Evolutionary conservation across 2,797 vertebrate genomes (phyloP), one percentile per base, ranked within the genome.

Genomic region (Arctocebus calabarensis): DNA sequence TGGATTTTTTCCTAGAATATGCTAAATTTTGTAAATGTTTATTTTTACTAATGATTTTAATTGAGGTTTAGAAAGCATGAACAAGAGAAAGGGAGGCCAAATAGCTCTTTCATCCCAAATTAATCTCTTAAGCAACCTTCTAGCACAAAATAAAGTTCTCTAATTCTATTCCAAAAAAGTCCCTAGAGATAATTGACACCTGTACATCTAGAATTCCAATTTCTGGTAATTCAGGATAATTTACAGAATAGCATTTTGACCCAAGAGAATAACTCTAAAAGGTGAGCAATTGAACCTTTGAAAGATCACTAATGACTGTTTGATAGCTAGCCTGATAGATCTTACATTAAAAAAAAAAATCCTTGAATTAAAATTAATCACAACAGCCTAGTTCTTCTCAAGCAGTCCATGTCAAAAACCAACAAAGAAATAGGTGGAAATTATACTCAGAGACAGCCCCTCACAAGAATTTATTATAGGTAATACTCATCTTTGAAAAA

Each of bases 191-290:
- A 32, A 19, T 55, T 83, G 74, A 93, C 34, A 90, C 13, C 29
- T 19, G 1, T 62, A 74, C 29, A 25, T 55, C 37, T 87, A 85
- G 34, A 86, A 64, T 81, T 2, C 16, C 48, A 19, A 20, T 71
- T 88, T 34, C 86, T 71, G 13, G n/a, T 75, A 77, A 95, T 40
- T 81, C 43, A 92, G 22, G 37, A 66, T 64, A 84, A 90, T 45
- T 94, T 95, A 84, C 5, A 88, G 22, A 87, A 57, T 79, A 81
- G 48, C 23, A 83, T 55, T 84, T 75, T 95, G 40, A 68, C 22
- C 43, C 43, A 92, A 90, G 68, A 86, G 3, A 84, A 43, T 62
- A 87, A 59, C 6, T 52, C 62, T 59, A 79, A 48, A 82, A 29
- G 43, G 22, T 83, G 6, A 88, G 2, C 45, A 66, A 75, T 37